Conservation (phyloP, 2,888 invertebrate genomes). For the Dysmachus trigonus region DNA sequence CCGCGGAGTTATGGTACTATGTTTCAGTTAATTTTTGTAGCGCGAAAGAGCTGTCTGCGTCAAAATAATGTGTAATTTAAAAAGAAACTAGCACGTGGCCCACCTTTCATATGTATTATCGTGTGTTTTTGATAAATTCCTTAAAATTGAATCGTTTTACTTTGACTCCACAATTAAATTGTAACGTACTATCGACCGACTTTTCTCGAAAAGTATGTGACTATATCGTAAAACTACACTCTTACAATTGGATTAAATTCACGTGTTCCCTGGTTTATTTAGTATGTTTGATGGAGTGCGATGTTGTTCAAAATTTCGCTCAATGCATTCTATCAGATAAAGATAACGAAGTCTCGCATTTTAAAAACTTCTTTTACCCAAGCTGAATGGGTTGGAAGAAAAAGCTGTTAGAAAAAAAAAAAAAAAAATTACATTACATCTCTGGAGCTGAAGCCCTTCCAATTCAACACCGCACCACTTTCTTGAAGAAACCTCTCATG, state of each 20-base stretch:
- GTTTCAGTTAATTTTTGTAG: too few relatives aligned
- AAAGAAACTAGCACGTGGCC: too few relatives aligned
- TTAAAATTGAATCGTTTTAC: too few relatives aligned
- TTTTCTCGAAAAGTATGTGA: background rate
- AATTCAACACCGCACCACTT: background rate
- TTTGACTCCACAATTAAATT: too few relatives aligned
- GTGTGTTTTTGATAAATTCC: too few relatives aligned
- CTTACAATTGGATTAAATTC: background rate
- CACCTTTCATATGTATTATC: too few relatives aligned
- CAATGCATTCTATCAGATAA: background rate
- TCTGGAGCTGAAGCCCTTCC: background rate
- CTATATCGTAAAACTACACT: background rate
- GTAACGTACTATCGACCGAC: too few relatives aligned
- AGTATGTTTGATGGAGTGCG: background rate
- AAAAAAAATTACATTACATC: background rate
- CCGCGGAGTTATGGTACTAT: too few relatives aligned
- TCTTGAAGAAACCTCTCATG: background rate
- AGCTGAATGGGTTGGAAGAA: background rate
- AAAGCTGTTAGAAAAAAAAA: background rate
- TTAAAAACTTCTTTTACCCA: background rate
- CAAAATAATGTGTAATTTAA: too few relatives aligned
- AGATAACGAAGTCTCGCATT: background rate
- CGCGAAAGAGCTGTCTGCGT: too few relatives aligned
- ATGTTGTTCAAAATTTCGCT: background rate
- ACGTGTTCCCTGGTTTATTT: background rate